phyloP scores from a whole-genome alignment of 1,140 invertebrate species.

The Drosophila kurseongensis region DNA sequence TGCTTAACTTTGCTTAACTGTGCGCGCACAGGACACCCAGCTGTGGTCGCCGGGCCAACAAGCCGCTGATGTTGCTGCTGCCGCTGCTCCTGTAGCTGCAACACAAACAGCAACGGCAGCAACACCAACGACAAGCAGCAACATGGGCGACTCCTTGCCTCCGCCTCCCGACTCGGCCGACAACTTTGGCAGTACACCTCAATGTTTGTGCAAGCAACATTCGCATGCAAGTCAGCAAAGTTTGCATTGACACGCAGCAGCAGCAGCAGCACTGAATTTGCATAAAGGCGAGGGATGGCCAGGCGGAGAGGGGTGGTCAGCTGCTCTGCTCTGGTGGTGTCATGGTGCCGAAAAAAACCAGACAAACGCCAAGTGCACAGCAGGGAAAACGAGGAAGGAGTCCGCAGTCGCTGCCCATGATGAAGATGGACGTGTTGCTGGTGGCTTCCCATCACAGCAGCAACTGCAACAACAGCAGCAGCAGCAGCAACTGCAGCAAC shows the following conservation, averaged over 20 bases:
- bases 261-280: conserved; percentile 56
- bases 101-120: conserved; percentile 62
- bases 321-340: conserved; percentile 64
- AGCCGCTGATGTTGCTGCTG: conserved; percentile 66
- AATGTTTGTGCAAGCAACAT: conserved; percentile 83
- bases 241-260: conserved; percentile 82
- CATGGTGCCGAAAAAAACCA: conserved; percentile 76
- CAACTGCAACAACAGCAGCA: conserved; percentile 34
- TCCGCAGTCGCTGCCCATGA: conserved; percentile 49
- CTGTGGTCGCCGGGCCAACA: conserved; percentile 77
- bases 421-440: conserved; percentile 83
- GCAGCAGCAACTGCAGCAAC: conserved; percentile 20
- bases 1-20: conserved; percentile 78
- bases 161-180: conserved; percentile 48
- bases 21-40: conserved; percentile 77
- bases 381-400: conserved; percentile 45
- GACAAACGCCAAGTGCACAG: conserved; percentile 75
- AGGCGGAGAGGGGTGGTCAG: conserved; percentile 5
- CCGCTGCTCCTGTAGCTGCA: conserved; percentile 62
- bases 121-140: conserved; percentile 60
- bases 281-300: conserved; percentile 64
- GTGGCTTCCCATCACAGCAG: conserved; percentile 72
- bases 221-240: conserved; percentile 84
- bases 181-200: conserved; percentile 79
- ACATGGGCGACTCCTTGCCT: conserved; percentile 44